Percentiles rank a stretch among this genome's conserved stretches.
Conservation (phyloP, 2,888 invertebrate genomes). For the Leptopilina myrica region DNA sequence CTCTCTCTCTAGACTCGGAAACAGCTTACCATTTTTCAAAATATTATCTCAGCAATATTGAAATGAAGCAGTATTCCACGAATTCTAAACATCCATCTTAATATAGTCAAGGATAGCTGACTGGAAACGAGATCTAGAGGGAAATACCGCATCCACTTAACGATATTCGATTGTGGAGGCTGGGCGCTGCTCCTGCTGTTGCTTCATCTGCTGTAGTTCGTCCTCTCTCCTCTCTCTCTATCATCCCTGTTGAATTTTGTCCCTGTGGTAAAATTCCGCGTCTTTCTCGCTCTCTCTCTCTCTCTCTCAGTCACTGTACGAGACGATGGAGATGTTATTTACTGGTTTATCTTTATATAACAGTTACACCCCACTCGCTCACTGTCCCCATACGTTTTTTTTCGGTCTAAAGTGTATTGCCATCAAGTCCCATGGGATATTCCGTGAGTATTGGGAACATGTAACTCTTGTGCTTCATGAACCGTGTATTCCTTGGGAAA, state of each 20-base stretch:
- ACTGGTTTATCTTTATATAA: slow-evolving; percentile 50
- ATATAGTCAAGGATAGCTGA: slow-evolving; percentile 29
- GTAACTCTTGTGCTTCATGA: slow-evolving; percentile 42
- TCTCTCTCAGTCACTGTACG: too few relatives aligned
- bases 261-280: slow-evolving; percentile 28
- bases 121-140: slow-evolving; percentile 23
- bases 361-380: slow-evolving; percentile 46
- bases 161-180: slow-evolving; percentile 39
- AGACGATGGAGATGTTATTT: slow-evolving; percentile 45
- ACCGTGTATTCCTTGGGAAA: slow-evolving; percentile 46
- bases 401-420: slow-evolving; percentile 60
- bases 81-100: slow-evolving; percentile 39
- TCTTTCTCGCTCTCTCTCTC: neutral
- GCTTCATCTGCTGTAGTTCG: too few relatives aligned
- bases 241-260: slow-evolving; percentile 30
- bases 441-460: slow-evolving; percentile 48
- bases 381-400: slow-evolving; percentile 46
- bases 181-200: too few relatives aligned
- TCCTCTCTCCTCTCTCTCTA: neutral
- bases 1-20: slow-evolving; percentile 22
- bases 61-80: slow-evolving; percentile 38
- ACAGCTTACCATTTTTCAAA: slow-evolving; percentile 38
- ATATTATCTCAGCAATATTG: slow-evolving; percentile 39
- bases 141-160: slow-evolving; percentile 38
- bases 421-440: slow-evolving; percentile 55